These are phyloP conservation scores for Nezara viridula DNA, from an alignment of 2,888 invertebrate species.

Conservation along the genomic window DNA sequence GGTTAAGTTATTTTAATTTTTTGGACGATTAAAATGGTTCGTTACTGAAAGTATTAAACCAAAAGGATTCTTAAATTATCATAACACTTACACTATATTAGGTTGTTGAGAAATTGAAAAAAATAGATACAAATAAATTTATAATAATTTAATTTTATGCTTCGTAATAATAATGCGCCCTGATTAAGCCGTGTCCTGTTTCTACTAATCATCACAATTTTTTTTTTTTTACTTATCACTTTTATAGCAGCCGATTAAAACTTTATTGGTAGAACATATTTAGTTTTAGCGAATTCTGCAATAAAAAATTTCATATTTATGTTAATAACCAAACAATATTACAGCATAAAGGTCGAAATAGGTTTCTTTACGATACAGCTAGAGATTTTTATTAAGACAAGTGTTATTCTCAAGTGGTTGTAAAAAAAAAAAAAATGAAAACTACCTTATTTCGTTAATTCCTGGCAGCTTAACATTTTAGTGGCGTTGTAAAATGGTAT, in stretches of 20 bases:
- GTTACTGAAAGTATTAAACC: too few relatives aligned
- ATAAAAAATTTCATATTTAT: background rate
- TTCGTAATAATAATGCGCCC: too few relatives aligned
- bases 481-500: background rate
- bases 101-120: too few relatives aligned
- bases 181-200: too few relatives aligned
- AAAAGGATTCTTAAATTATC: too few relatives aligned
- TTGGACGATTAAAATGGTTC: too few relatives aligned
- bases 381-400: slow-evolving; percentile 9
- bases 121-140: too few relatives aligned
- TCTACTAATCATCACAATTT: background rate
- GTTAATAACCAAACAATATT: background rate
- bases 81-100: too few relatives aligned
- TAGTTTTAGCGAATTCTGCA: background rate
- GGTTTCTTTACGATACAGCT: background rate
- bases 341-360: background rate
- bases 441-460: slow-evolving; percentile 10
- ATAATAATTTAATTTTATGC: too few relatives aligned
- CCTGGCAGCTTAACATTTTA: background rate
- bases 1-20: too few relatives aligned
- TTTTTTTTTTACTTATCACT: background rate
- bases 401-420: background rate
- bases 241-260: background rate
- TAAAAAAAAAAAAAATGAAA: background rate
- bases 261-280: background rate